phyloP scores from a whole-genome alignment of 2,888 invertebrate species.

The Cataglyphis albicans region DNA sequence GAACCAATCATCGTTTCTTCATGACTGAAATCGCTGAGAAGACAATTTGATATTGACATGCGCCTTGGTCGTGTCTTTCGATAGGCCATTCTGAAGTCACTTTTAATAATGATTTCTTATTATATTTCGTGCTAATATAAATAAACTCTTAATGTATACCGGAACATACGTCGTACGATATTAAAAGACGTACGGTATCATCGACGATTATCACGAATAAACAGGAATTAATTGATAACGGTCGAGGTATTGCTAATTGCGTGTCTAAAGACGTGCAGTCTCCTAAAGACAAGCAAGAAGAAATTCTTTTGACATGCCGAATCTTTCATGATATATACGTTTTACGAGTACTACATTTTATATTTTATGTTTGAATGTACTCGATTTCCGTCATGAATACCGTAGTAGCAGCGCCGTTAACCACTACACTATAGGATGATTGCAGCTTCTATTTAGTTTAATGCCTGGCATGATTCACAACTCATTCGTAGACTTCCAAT shows the following conservation, averaged over 20 bases:
- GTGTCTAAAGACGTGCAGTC: background rate
- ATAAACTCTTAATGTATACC: conserved; percentile 4
- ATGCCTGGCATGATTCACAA: conserved; percentile 37
- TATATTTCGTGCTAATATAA: background rate
- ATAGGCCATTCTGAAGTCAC: background rate
- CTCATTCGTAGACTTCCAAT: conserved; percentile 11
- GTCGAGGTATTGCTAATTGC: conserved; percentile 44
- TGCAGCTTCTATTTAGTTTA: conserved; percentile 43
- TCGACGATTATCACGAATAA: conserved; percentile 19
- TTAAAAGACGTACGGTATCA: conserved; percentile 7
- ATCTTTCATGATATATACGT: background rate
- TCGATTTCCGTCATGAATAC: conserved; percentile 50
- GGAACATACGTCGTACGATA: conserved; percentile 1
- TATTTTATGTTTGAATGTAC: conserved; percentile 29
- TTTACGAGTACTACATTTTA: conserved; percentile 17
- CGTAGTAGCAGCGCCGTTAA: conserved; percentile 24
- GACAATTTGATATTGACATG: conserved; percentile 49
- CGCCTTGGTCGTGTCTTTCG: conserved; percentile 9
- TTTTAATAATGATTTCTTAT: background rate
- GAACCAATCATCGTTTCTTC: conserved; percentile 50
- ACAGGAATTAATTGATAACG: conserved; percentile 49
- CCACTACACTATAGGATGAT: conserved; percentile 25
- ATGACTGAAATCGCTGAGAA: conserved; percentile 47
- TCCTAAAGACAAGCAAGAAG: conserved; percentile 5
- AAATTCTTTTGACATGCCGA: conserved; percentile 34